phyloP scores from a whole-genome alignment of 2,113 vertebrate genomes.

The Cyprinodon variegatus region DNA sequence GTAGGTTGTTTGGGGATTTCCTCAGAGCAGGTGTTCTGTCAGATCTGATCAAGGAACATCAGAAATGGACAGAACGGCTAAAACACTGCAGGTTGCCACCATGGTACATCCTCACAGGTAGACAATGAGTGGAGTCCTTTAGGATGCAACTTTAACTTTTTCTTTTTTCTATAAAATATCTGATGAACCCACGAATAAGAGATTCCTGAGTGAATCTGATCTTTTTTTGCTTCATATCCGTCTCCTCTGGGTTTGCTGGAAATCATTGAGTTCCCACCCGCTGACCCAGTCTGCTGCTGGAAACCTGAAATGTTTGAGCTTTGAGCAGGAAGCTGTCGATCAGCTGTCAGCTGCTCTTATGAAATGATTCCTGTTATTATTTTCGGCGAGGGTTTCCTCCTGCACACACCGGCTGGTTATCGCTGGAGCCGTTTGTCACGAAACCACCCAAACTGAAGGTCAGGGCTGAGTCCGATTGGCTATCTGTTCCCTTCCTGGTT shows the following conservation, averaged over 20 bases:
- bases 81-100: no score
- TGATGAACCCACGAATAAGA: no score
- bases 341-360: slow-evolving; percentile 13
- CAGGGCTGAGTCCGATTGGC: slow-evolving; percentile 49
- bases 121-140: no score
- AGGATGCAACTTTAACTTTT: no score
- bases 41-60: no score
- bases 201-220: no score
- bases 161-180: no score
- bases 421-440: not conserved
- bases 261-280: not conserved
- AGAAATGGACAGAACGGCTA: no score
- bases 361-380: slow-evolving; percentile 32
- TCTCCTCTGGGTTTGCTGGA: not conserved
- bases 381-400: slow-evolving; percentile 36
- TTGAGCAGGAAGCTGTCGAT: slow-evolving; percentile 16
- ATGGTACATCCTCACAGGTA: no score
- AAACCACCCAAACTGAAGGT: not conserved
- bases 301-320: not conserved
- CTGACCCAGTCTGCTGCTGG: not conserved
- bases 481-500: slow-evolving; percentile 55
- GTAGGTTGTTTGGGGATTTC: no score
- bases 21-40: no score
- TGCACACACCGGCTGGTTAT: slow-evolving; percentile 45
- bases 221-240: not conserved